These are phyloP conservation scores for Brachionus rotundiformis DNA, from an alignment of 1,140 invertebrate species.

Conservation along the genomic window DNA sequence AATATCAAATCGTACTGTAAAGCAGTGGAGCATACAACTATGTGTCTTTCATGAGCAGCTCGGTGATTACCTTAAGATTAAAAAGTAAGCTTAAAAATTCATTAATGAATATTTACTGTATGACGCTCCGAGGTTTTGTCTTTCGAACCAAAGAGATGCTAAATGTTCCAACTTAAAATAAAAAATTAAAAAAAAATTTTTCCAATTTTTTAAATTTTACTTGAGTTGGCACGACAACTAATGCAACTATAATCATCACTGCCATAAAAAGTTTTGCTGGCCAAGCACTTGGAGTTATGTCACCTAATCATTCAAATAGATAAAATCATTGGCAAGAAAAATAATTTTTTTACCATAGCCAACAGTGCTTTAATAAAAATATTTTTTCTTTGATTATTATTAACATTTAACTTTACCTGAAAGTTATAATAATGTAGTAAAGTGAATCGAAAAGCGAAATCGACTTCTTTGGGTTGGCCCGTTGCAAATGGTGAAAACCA, in stretches of 20 bases:
- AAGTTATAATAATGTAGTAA: slow-evolving; percentile 49
- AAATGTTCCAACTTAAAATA: slow-evolving; percentile 40
- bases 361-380: slow-evolving; percentile 33
- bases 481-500: slow-evolving; percentile 52
- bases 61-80: slow-evolving; percentile 45
- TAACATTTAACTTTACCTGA: slow-evolving; percentile 10
- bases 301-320: slow-evolving; percentile 9
- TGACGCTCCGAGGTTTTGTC: slow-evolving; percentile 25
- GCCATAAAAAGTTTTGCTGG: slow-evolving; percentile 44
- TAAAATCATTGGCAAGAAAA: background rate
- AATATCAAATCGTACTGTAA: slow-evolving; percentile 49
- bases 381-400: background rate
- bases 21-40: slow-evolving; percentile 48
- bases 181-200: background rate
- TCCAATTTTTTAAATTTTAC: background rate
- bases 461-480: slow-evolving; percentile 44
- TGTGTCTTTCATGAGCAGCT: slow-evolving; percentile 45
- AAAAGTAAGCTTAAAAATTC: too few species aligned
- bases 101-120: too few species aligned
- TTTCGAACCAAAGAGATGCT: slow-evolving; percentile 37
- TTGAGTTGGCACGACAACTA: slow-evolving; percentile 44
- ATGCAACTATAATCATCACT: slow-evolving; percentile 45
- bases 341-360: slow-evolving; percentile 37
- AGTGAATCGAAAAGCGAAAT: slow-evolving; percentile 39
- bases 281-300: slow-evolving; percentile 48